These are phyloP conservation scores for Muntiacus muntjak DNA, from an alignment of 2,113 vertebrate genomes.

Conservation along the genomic window DNA sequence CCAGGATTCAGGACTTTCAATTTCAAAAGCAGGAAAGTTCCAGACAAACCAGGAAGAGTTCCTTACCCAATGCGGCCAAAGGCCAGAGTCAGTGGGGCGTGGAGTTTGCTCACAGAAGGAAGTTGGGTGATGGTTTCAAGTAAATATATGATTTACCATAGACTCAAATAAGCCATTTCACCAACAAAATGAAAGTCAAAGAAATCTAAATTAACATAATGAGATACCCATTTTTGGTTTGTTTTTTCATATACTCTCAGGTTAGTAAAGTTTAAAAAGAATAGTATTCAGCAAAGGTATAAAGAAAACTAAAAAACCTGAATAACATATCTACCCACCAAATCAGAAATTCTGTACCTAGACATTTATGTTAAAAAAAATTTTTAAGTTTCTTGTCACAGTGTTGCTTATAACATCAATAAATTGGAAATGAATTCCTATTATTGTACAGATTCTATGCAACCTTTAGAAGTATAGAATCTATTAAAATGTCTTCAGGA, in stretches of 20 bases:
- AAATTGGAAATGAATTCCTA: neutral
- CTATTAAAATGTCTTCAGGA: neutral
- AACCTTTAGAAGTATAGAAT: neutral
- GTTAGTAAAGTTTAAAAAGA: conserved; percentile 30
- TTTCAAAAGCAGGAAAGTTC: conserved; percentile 2
- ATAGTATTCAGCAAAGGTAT: neutral
- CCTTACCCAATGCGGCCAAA: neutral
- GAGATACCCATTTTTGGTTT: neutral
- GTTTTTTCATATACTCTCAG: neutral
- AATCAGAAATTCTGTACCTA: neutral
- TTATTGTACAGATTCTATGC: neutral
- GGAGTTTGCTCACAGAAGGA: neutral
- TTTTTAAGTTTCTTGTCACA: neutral
- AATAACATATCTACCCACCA: neutral
- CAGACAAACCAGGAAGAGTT: neutral
- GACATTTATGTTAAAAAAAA: neutral
- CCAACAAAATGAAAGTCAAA: conserved; percentile 19
- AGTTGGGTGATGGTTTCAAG: neutral
- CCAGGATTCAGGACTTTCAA: neutral
- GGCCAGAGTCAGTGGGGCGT: neutral
- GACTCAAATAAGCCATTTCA: neutral
- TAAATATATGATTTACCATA: neutral
- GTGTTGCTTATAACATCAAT: neutral
- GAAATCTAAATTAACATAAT: neutral
- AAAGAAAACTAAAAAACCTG: neutral